These are phyloP conservation scores for Drosophila littoralis DNA, from an alignment of 1,140 invertebrate species.

Conservation along the genomic window DNA sequence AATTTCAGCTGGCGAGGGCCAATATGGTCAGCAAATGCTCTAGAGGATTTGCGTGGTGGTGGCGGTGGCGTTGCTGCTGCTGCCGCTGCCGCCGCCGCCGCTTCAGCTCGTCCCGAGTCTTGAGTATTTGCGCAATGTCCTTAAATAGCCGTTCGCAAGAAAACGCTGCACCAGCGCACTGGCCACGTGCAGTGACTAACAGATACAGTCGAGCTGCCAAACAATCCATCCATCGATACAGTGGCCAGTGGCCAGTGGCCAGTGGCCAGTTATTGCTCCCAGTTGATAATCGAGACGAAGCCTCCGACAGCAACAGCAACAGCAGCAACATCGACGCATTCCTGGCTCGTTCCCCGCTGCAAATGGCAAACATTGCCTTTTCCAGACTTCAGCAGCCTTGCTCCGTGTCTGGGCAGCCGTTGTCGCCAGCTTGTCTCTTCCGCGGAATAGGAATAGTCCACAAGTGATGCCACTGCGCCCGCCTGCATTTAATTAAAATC, in stretches of 20 bases:
- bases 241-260: constrained; percentile 35
- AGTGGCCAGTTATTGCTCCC: constrained; percentile 62
- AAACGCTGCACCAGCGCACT: constrained; percentile 51
- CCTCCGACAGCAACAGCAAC: constrained; percentile 26
- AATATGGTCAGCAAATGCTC: constrained; percentile 80
- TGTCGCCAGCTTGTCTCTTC: constrained; percentile 83
- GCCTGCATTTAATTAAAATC: constrained; percentile 73
- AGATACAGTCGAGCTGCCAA: constrained; percentile 61
- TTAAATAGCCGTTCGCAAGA: constrained; percentile 81
- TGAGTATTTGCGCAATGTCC: constrained; percentile 74
- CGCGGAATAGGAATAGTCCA: constrained; percentile 71
- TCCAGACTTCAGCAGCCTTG: constrained; percentile 46
- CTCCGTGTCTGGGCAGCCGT: constrained; percentile 32
- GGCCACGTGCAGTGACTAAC: constrained; percentile 82
- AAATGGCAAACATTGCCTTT: constrained; percentile 79
- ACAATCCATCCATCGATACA: constrained; percentile 71
- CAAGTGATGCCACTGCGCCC: neutral
- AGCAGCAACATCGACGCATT: constrained; percentile 64
- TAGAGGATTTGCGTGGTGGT: constrained; percentile 78
- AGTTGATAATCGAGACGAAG: constrained; percentile 57
- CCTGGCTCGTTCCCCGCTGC: constrained; percentile 64
- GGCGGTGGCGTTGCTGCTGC: constrained; percentile 1
- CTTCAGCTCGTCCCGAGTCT: constrained; percentile 7
- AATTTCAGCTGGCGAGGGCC: constrained; percentile 64
- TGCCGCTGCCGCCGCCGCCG: neutral